Evolutionary conservation across 2,888 invertebrate genomes (phyloP).

Genomic region (Meiosimyza platycephala): DNA sequence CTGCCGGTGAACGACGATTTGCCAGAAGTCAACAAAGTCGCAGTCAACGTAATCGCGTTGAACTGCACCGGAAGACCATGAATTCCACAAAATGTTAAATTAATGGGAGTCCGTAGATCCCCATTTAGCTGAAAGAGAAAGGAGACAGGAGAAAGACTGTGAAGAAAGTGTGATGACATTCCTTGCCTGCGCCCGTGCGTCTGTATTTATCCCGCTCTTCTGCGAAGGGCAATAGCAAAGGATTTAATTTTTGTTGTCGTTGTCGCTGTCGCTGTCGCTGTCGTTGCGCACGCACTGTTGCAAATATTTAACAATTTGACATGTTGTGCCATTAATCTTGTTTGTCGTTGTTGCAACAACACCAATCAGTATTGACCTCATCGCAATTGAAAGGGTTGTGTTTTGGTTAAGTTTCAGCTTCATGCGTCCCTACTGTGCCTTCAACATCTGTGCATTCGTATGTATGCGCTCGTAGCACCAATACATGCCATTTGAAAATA

Average conservation of each 20-base stretch:
- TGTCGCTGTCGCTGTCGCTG: conserved; percentile 28
- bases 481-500: conserved; percentile 3
- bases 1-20: not conserved
- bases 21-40: conserved; percentile 22
- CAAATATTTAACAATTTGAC: conserved; percentile 39
- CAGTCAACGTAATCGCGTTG: not conserved
- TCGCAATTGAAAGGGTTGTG: conserved; percentile 21
- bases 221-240: conserved; percentile 32
- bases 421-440: not conserved
- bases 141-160: conserved; percentile 28
- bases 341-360: conserved; percentile 5
- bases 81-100: conserved; percentile 51
- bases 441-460: not conserved
- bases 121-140: conserved; percentile 43
- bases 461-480: not conserved
- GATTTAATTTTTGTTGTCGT: conserved; percentile 24
- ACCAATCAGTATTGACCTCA: conserved; percentile 19
- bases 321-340: conserved; percentile 37
- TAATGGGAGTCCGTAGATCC: conserved; percentile 49
- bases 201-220: not conserved
- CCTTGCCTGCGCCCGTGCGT: conserved; percentile 21
- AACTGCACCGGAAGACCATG: conserved; percentile 48
- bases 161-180: conserved; percentile 27
- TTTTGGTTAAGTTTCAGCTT: not conserved
- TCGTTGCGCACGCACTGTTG: conserved; percentile 7